A percentile compares a stretch with the other conserved stretches of the same genome.
These are phyloP conservation scores for Microcebus griseorufus DNA, from an alignment of 2,113 vertebrate genomes.

Conservation along the genomic window DNA sequence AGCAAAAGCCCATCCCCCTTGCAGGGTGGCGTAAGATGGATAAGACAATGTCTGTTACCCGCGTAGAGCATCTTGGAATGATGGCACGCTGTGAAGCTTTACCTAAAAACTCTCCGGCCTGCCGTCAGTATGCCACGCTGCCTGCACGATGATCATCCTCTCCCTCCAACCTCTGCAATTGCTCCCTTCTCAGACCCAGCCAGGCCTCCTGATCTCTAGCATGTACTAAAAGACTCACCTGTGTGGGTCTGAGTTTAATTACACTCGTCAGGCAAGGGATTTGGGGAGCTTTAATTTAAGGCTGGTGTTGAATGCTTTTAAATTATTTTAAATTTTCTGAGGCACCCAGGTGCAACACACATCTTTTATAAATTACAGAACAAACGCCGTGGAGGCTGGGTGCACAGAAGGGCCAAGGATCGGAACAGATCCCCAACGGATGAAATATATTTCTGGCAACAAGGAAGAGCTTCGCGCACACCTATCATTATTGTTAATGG, in stretches of 20 bases:
- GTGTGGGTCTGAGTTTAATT: slow-evolving; percentile 71
- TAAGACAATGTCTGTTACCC: neutral
- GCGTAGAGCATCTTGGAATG: neutral
- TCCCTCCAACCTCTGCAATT: neutral
- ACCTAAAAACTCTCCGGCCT: neutral
- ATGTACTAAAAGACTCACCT: slow-evolving; percentile 47
- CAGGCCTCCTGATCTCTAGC: neutral
- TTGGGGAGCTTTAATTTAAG: slow-evolving; percentile 74
- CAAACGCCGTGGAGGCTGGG: slow-evolving; percentile 32
- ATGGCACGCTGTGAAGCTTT: neutral
- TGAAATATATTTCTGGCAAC: slow-evolving; percentile 45
- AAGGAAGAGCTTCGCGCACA: neutral
- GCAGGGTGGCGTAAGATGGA: neutral
- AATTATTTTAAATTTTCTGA: slow-evolving; percentile 74
- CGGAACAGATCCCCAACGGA: slow-evolving; percentile 54
- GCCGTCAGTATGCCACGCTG: neutral
- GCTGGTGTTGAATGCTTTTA: slow-evolving; percentile 60
- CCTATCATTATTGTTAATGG: slow-evolving; percentile 67
- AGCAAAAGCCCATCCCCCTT: neutral
- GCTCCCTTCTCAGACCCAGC: neutral
- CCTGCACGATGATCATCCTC: neutral
- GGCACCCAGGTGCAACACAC: slow-evolving; percentile 55
- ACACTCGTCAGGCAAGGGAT: slow-evolving; percentile 70
- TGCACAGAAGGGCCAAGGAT: slow-evolving; percentile 55
- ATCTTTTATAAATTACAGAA: slow-evolving; percentile 75